A percentile compares a stretch with the other conserved stretches of the same genome.
Evolutionary conservation across 1,140 invertebrate genomes (phyloP).

Genomic region (Lineus longissimus): DNA sequence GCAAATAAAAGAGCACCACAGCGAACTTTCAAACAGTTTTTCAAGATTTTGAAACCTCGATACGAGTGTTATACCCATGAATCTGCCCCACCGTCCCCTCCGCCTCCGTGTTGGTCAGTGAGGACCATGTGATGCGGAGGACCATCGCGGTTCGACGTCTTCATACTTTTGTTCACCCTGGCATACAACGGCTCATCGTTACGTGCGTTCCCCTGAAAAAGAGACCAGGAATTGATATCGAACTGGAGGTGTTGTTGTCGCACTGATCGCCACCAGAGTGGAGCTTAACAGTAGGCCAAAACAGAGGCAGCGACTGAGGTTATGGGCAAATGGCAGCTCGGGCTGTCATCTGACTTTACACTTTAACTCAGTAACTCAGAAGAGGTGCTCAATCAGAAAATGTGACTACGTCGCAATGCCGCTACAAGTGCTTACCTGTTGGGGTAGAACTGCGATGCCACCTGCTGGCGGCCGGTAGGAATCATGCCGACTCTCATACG

Average conservation of each 20-base stretch:
- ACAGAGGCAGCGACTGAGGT: too few species aligned
- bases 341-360: not conserved
- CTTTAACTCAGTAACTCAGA: not conserved
- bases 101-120: not conserved
- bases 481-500: not conserved
- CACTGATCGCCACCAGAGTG: not conserved
- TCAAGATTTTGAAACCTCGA: too few species aligned
- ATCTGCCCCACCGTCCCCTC: not conserved
- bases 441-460: not conserved
- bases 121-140: not conserved
- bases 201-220: not conserved
- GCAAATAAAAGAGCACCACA: too few species aligned
- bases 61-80: not conserved
- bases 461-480: not conserved
- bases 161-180: slow-evolving; percentile 2
- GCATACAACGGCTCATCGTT: not conserved
- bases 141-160: not conserved
- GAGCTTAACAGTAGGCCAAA: not conserved
- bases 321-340: too few species aligned
- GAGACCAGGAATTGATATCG: not conserved
- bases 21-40: too few species aligned
- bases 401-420: not conserved
- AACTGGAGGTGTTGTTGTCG: not conserved
- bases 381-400: not conserved
- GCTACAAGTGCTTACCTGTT: not conserved